Evolutionary conservation across 2,113 vertebrate genomes (phyloP).

Genomic region (Pelobates fuscus): DNA sequence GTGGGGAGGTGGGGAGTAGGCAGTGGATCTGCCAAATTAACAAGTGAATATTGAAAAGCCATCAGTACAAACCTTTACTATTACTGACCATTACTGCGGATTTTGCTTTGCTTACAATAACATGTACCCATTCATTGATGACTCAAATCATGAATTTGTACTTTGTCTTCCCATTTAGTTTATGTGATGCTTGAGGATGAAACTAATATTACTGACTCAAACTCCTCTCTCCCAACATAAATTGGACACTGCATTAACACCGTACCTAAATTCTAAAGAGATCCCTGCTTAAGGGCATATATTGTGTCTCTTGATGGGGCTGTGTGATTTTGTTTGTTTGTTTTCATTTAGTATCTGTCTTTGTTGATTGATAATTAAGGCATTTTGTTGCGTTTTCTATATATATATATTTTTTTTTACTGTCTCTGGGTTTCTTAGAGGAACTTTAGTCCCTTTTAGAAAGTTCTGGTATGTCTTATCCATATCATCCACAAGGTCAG

Average conservation of each 20-base stretch:
- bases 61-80: background rate
- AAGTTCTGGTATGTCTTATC: background rate
- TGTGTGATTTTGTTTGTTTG: background rate
- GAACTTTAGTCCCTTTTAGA: constrained; percentile 1
- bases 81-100: background rate
- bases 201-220: background rate
- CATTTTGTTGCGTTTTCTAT: constrained; percentile 13
- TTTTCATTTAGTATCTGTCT: background rate
- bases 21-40: constrained; percentile 12
- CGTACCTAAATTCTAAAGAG: background rate
- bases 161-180: background rate
- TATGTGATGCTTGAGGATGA: background rate
- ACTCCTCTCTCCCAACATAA: background rate
- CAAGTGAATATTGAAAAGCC: constrained; percentile 11
- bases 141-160: too few species aligned
- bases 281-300: background rate
- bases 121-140: too few species aligned
- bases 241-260: background rate
- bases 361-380: constrained; percentile 18
- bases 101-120: too few species aligned
- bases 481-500: constrained; percentile 28
- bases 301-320: background rate
- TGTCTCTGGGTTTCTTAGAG: constrained; percentile 5
- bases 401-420: background rate
- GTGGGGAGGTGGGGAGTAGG: constrained; percentile 34